Evolutionary conservation across 2,113 vertebrate species (phyloP).

Genomic region (Nettapus auritus): DNA sequence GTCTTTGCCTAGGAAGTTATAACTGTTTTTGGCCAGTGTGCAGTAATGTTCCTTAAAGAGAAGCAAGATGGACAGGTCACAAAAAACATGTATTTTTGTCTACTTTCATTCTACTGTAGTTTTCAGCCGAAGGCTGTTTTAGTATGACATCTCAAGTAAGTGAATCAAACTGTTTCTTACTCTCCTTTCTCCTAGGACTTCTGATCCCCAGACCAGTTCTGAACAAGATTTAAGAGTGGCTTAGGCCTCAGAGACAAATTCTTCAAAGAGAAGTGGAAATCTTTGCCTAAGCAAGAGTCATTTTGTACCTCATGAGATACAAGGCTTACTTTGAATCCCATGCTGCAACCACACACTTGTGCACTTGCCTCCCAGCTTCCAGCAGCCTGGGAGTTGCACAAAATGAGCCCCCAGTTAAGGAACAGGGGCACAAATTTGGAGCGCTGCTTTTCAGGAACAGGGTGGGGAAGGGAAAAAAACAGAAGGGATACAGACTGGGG

Average conservation of each 20-base stretch:
- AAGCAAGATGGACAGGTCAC: neutral
- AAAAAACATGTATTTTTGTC: neutral
- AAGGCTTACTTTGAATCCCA: neutral
- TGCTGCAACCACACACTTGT: neutral
- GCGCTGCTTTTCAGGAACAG: neutral
- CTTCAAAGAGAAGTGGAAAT: neutral
- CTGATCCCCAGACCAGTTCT: neutral
- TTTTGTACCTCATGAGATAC: neutral
- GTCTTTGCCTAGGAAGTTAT: neutral
- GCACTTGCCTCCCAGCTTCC: too few relatives aligned
- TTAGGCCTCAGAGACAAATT: neutral
- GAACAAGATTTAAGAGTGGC: neutral
- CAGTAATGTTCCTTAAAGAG: neutral
- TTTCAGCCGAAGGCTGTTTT: neutral
- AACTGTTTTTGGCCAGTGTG: neutral
- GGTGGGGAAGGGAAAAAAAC: neutral
- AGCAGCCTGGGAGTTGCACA: neutral
- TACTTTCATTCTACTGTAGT: neutral
- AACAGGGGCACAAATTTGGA: fast-evolving
- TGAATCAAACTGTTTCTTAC: neutral
- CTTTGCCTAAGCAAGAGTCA: neutral
- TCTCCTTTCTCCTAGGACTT: neutral
- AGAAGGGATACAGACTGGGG: neutral
- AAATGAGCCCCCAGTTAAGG: fast-evolving
- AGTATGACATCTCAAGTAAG: neutral